phyloP scores from a whole-genome alignment of 2,797 vertebrate genomes.

The Enteromius thamalakanensis region DNA sequence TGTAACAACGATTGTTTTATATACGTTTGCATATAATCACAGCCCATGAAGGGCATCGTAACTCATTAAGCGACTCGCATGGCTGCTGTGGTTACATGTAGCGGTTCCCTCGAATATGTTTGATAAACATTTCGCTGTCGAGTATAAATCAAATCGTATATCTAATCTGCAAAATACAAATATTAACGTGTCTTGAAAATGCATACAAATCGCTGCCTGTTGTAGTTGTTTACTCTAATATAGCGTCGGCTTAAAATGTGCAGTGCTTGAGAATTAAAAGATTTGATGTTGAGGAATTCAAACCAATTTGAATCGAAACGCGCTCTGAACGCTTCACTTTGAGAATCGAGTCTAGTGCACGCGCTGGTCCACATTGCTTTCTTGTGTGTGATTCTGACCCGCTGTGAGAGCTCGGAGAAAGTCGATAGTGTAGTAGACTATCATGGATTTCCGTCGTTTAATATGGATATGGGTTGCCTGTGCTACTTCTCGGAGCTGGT shows the following conservation, averaged over 20 bases:
- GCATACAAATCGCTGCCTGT: neutral
- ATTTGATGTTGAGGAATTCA: constrained; percentile 5
- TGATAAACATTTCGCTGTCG: too few relatives aligned
- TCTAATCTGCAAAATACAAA: neutral
- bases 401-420: neutral
- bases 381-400: too few relatives aligned
- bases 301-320: neutral
- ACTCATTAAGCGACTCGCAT: neutral
- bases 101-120: neutral
- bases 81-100: neutral
- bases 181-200: neutral
- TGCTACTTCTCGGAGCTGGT: neutral
- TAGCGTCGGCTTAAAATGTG: neutral
- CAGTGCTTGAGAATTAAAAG: neutral
- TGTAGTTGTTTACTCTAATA: neutral
- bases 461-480: neutral
- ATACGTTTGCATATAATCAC: neutral
- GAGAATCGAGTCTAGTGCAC: neutral
- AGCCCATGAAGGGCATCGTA: constrained; percentile 1
- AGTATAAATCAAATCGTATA: neutral
- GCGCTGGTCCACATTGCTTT: neutral
- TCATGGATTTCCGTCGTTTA: neutral
- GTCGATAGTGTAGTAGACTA: constrained; percentile 8
- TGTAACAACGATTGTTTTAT: neutral
- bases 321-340: neutral